Base-by-base conservation (phyloP, 2,113 vertebrate species). In the Spilogale gracilis region DNA sequence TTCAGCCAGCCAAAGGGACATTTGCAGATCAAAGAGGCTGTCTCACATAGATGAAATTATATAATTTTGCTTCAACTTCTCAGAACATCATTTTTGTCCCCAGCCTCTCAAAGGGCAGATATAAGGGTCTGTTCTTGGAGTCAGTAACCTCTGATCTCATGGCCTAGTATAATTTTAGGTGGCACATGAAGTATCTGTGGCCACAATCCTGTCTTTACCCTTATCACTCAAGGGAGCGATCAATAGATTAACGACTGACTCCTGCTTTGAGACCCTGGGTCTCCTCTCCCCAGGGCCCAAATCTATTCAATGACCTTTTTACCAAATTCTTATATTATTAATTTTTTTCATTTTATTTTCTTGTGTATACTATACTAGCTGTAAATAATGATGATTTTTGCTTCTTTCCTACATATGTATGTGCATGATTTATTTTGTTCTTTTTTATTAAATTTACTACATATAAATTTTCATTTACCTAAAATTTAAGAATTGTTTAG, bases 401-500 rank as follows among this genome's bases (percentile, higher is more conserved):
- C 25, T 80, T 23, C 5, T 25, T 71, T 88, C 58, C 13, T 67
- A 16, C 63, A 9, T 69, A 32, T 50, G 0, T 76, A 43, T 61
- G 0, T 76, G 30, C 27, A 58, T 25, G 4, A 63, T 63, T 76
- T 84, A 74, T n/a, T 84, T 83, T 76, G 20, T 78, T 96, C 10
- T 95, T 30, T 89, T 93, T 94, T 63, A 82, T 18, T 89, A 14
- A 94, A 65, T 56, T 54, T 16, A 54, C 9, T 38, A 52, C 6
- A 82, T 84, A 45, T 74, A 45, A 23, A 30, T 84, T 89, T 69
- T 85, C 69, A 71, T 63, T 69, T 84, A 45, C 45, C 23, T 78
- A 25, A 38, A 92, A 76, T 82, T 14, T 94, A 78, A 89, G 58
- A 88, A 82, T 82, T 92, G 30, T 14, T 48, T 65, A 93, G 13